A percentile compares a stretch with the other conserved stretches of the same genome.
Evolutionary conservation across 2,888 invertebrate genomes (phyloP).

Genomic region (Coleophora flavipennella): DNA sequence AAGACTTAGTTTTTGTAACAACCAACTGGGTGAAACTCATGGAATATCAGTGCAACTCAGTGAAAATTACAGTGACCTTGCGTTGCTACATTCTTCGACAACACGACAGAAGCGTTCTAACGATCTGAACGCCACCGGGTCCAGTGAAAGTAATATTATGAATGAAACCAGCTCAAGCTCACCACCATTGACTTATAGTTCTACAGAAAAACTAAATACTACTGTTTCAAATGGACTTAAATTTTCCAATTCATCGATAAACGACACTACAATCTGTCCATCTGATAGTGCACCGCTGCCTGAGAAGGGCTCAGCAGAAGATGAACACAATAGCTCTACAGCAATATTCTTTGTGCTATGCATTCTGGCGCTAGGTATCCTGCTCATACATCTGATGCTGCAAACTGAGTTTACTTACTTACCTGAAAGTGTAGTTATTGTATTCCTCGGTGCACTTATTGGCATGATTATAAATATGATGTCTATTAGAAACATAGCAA

Average conservation of each 20-base stretch:
- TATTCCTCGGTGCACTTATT: constrained; percentile 93
- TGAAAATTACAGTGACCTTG: too few species aligned
- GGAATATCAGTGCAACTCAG: too few species aligned
- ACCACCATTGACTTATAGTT: constrained; percentile 19
- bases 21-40: too few species aligned
- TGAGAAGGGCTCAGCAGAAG: constrained; percentile 92
- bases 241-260: constrained; percentile 44
- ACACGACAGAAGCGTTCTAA: constrained; percentile 45
- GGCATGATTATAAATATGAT: constrained; percentile 92
- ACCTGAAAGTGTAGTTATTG: constrained; percentile 98
- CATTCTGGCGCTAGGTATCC: constrained; percentile 93
- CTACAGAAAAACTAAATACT: constrained; percentile 40
- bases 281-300: constrained; percentile 87
- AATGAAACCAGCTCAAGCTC: constrained; percentile 18
- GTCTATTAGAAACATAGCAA: constrained; percentile 90
- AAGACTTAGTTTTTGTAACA: background rate
- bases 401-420: constrained; percentile 97
- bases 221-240: constrained; percentile 38
- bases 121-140: constrained; percentile 31
- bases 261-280: constrained; percentile 67
- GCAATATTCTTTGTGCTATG: constrained; percentile 98
- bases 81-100: too few species aligned
- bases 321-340: constrained; percentile 96
- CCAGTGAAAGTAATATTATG: constrained; percentile 37
- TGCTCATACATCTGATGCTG: constrained; percentile 94